Base-by-base conservation (phyloP, 2,797 vertebrate species). In the Botia kubotai region DNA sequence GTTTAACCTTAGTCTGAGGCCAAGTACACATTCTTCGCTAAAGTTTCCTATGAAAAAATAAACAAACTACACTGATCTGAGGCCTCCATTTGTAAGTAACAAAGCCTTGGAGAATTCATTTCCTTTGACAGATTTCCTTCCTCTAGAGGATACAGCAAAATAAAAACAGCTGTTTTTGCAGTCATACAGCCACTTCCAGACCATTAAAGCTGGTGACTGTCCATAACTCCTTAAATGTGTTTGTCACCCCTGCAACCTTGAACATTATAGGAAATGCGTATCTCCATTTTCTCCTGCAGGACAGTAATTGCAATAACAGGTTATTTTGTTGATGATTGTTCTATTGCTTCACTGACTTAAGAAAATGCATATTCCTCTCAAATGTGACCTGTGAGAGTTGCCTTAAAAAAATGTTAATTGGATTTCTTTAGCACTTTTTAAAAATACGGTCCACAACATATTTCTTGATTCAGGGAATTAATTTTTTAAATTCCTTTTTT, bases 71-170 rank as follows among this genome's bases (percentile, higher is more conserved):
- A 19, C 19, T 75, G 68, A 83, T 75, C 48, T 75, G 66, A 75
- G 8, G 66, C 43, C 39, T 46, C 17, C 14, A 14, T 60, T 68
- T 63, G 36, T 12, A 67, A 72, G 23, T 36, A 79, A 71, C 50
- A 80, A 72, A 83, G n/a, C 50, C 66, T 55, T 48, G 11, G 29
- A 62, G 72, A 66, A 60, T n/a, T 53, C 6, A 60, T 66, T 65
- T 83, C 68, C 26, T 17, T 80, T 79, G 81, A 87, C 46, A 53
- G 7, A 33, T 77, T 89, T 90, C 88, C 84, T 87, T 65, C 80
- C 80, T 73, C 50, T 33, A 82, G 55, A 26, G 0, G 48, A 74
- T 75, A 55, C 63, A 52, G 65, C 29, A 80, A 75, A 84, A 84
- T 65, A 65, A 14, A 48, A 82, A 26, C 78, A 79, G 70, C 26